A percentile compares a stretch with the other conserved stretches of the same genome.
These are phyloP conservation scores for Atta texana DNA, from an alignment of 1,140 invertebrate species.

Conservation along the genomic window DNA sequence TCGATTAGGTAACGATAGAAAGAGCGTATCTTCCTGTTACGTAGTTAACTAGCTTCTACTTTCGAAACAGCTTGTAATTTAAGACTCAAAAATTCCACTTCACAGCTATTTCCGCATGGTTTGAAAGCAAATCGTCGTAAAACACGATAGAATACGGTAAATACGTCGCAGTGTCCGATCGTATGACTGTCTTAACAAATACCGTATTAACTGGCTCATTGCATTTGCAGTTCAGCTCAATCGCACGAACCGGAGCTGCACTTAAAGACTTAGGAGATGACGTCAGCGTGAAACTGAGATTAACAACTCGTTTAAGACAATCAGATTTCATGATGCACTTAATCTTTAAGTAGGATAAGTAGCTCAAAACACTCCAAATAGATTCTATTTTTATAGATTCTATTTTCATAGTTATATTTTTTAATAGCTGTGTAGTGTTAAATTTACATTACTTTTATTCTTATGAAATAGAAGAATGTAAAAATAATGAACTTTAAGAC, in stretches of 20 bases:
- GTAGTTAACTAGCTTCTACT: conserved; percentile 29
- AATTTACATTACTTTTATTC: too few species aligned
- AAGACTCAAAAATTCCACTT: conserved; percentile 37
- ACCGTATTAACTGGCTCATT: conserved; percentile 67
- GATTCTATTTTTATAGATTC: too few species aligned
- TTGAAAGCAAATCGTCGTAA: conserved; percentile 70
- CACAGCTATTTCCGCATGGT: conserved; percentile 37
- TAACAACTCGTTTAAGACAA: conserved; percentile 37
- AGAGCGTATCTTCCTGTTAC: conserved; percentile 42
- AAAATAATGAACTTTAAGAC: too few species aligned
- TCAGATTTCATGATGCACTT: conserved; percentile 18
- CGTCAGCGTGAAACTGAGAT: background rate
- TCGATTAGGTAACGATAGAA: background rate
- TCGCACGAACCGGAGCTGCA: conserved; percentile 3
- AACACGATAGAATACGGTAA: conserved; percentile 55
- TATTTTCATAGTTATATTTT: too few species aligned
- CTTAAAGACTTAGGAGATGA: conserved; percentile 39
- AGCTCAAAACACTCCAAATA: too few species aligned
- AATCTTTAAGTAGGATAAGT: too few species aligned
- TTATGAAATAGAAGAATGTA: too few species aligned
- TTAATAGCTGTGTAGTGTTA: too few species aligned
- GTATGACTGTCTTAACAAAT: conserved; percentile 67
- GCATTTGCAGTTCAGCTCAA: conserved; percentile 37
- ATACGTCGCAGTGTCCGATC: conserved; percentile 48
- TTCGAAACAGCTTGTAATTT: conserved; percentile 53